Percentiles rank a stretch among this genome's conserved stretches.
Conservation (phyloP, 2,888 invertebrate species). For the Torymus tubicola region DNA sequence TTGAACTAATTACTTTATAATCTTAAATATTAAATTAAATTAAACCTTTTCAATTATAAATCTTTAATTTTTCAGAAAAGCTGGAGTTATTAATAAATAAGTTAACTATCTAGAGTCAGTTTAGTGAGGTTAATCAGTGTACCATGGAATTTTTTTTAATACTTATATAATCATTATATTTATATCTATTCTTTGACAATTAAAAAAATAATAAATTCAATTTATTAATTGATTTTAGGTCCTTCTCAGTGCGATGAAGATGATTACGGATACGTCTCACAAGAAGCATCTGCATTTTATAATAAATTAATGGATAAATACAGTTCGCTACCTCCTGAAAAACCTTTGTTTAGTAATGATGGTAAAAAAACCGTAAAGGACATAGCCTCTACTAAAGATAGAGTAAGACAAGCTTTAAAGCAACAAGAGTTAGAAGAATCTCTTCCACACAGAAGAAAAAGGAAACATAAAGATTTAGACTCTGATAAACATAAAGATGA, state of each 20-base stretch:
- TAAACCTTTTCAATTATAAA: too few species aligned
- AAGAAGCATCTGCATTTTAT: slow-evolving; percentile 88
- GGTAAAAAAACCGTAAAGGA: slow-evolving; percentile 78
- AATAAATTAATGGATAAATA: slow-evolving; percentile 92
- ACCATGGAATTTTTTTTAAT: background rate
- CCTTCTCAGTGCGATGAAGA: slow-evolving; percentile 91
- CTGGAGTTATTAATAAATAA: background rate
- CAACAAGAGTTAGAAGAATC: slow-evolving; percentile 85
- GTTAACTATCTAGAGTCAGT: background rate
- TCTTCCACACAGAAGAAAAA: slow-evolving; percentile 82
- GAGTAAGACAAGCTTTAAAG: slow-evolving; percentile 86
- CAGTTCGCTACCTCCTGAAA: slow-evolving; percentile 84
- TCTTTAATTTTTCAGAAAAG: too few species aligned
- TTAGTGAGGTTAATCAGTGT: background rate
- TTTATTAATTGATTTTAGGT: slow-evolving; percentile 71
- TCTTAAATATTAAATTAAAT: background rate
- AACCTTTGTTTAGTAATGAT: slow-evolving; percentile 80
- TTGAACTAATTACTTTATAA: slow-evolving; percentile 30
- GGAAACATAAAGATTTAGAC: slow-evolving; percentile 76
- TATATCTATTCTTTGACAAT: too few species aligned
- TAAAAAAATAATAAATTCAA: background rate
- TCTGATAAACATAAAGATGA: slow-evolving; percentile 71
- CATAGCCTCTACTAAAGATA: slow-evolving; percentile 78
- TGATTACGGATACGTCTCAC: slow-evolving; percentile 93
- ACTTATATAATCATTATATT: background rate